A percentile compares a stretch with the other conserved stretches of the same genome.
Evolutionary conservation across 2,797 vertebrate species (phyloP).

Genomic region (Lutjanus campechanus): DNA sequence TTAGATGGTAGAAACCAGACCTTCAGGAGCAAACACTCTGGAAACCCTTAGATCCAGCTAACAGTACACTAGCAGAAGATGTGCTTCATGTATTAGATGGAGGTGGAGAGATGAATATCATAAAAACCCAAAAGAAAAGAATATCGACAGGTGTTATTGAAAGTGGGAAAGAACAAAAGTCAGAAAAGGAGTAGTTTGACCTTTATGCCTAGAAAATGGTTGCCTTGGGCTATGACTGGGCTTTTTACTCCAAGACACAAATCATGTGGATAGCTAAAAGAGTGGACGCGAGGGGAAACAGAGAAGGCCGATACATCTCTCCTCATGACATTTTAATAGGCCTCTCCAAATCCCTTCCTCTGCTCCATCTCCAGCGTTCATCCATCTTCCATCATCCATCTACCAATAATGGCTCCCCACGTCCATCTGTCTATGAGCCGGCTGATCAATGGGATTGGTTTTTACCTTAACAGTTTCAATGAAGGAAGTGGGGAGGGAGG

Average conservation of each 20-base stretch:
- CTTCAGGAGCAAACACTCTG: too few relatives aligned
- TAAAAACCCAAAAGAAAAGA: conserved; percentile 28
- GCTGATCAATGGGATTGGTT: conserved; percentile 76
- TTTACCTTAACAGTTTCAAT: conserved; percentile 64
- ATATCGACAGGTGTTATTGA: conserved; percentile 43
- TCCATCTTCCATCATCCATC: conserved; percentile 76
- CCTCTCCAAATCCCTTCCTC: conserved; percentile 73
- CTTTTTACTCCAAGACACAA: conserved; percentile 76
- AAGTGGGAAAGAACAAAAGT: conserved; percentile 52
- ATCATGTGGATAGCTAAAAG: conserved; percentile 79
- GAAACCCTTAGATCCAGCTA: too few relatives aligned
- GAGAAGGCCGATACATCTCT: conserved; percentile 76
- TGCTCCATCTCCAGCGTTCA: conserved; percentile 63
- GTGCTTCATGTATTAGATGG: background rate
- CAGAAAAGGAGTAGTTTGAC: conserved; percentile 68
- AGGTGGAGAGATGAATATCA: background rate
- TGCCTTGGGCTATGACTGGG: conserved; percentile 58
- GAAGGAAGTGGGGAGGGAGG: conserved; percentile 24
- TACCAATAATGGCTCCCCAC: conserved; percentile 72
- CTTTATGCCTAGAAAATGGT: conserved; percentile 70
- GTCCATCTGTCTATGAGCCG: conserved; percentile 59
- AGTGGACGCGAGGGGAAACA: conserved; percentile 75
- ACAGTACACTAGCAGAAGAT: background rate
- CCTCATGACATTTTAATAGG: conserved; percentile 82
- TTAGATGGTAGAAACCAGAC: too few relatives aligned